phyloP scores from a whole-genome alignment of 2,797 vertebrate species.

The Ptychobarbus kaznakovi region DNA sequence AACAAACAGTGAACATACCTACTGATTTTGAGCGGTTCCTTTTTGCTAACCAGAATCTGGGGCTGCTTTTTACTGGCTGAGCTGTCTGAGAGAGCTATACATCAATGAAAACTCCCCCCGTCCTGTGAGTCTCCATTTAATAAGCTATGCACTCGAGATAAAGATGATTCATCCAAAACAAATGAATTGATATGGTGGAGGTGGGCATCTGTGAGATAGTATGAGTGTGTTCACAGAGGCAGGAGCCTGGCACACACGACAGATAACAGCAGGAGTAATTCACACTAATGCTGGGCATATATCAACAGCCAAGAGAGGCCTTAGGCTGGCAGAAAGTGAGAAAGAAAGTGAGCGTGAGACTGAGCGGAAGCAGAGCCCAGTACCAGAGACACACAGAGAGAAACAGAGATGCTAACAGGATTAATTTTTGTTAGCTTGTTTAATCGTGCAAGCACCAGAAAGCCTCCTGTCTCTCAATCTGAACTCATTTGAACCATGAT shows the following conservation, averaged over 20 bases:
- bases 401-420: conserved; percentile 34
- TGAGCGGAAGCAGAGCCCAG: not conserved
- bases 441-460: conserved; percentile 17
- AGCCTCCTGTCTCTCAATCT: conserved; percentile 1
- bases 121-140: conserved; percentile 52
- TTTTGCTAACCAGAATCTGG: conserved; percentile 11
- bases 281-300: conserved; percentile 56
- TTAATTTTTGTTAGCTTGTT: conserved; percentile 36
- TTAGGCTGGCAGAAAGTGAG: conserved; percentile 24
- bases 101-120: conserved; percentile 36
- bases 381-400: conserved; percentile 21
- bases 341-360: conserved; percentile 27
- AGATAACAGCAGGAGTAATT: conserved; percentile 56
- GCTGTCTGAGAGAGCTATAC: conserved; percentile 17
- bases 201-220: conserved; percentile 44
- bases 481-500: conserved; percentile 15
- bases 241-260: conserved; percentile 49
- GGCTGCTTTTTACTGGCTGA: conserved; percentile 13
- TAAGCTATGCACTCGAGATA: conserved; percentile 50
- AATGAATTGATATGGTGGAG: conserved; percentile 39
- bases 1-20: not conserved
- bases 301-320: conserved; percentile 44
- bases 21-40: not conserved
- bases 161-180: conserved; percentile 56
- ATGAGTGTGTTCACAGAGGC: conserved; percentile 43